A percentile compares a stretch with the other conserved stretches of the same genome.
Conservation (phyloP, 1,140 invertebrate species). For the Holcopasites calliopsidis region DNA sequence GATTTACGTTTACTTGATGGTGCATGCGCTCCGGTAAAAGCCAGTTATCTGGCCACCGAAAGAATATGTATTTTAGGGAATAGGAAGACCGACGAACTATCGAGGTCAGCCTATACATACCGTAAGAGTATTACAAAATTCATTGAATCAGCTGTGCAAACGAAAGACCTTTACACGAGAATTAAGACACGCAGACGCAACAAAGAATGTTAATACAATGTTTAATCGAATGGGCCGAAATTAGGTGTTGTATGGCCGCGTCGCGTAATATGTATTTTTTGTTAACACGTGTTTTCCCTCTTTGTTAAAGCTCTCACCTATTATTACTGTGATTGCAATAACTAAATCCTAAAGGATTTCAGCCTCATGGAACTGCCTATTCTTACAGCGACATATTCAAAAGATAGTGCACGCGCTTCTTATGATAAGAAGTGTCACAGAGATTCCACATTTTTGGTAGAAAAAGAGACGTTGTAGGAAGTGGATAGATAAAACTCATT, state of each 20-base stretch:
- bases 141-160: constrained; percentile 24
- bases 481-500: background rate
- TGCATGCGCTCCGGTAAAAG: background rate
- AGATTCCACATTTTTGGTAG: background rate
- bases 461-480: background rate
- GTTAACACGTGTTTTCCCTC: no score
- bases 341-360: background rate
- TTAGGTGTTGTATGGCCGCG: no score
- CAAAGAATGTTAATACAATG: background rate
- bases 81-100: background rate
- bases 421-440: background rate
- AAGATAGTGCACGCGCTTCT: background rate
- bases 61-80: background rate
- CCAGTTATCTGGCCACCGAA: background rate
- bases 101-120: background rate
- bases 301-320: background rate
- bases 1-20: background rate
- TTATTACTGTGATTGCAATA: background rate
- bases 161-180: background rate
- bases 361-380: no score
- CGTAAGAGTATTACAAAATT: constrained; percentile 6
- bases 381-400: background rate
- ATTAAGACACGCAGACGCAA: background rate
- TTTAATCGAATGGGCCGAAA: no score
- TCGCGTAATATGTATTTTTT: no score